Percentiles rank a stretch among this genome's conserved stretches.
These are phyloP conservation scores for Eustalomyia histrio DNA, from an alignment of 2,888 invertebrate species.

Conservation along the genomic window DNA sequence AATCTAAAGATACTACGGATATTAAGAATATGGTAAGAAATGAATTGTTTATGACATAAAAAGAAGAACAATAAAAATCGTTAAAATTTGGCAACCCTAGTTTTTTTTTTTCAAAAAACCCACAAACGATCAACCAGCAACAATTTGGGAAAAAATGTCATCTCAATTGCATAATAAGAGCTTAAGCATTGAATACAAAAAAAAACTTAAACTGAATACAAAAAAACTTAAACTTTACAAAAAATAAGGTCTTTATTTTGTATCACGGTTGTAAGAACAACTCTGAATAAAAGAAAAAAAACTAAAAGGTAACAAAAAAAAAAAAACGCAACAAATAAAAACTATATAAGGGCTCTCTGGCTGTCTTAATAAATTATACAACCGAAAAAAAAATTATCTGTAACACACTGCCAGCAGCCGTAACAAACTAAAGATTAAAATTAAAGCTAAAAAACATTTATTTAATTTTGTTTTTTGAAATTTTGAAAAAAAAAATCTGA, in stretches of 20 bases:
- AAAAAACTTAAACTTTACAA: background rate
- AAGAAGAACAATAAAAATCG: too few species aligned
- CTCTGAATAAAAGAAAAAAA: slow-evolving; percentile 7
- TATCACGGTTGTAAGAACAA: slow-evolving; percentile 48
- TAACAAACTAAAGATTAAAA: slow-evolving; percentile 30
- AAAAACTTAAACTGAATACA: background rate
- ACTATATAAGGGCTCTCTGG: slow-evolving; percentile 42
- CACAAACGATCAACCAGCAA: slow-evolving; percentile 27
- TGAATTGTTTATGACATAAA: too few species aligned
- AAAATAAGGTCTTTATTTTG: slow-evolving; percentile 36
- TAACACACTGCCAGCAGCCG: slow-evolving; percentile 26
- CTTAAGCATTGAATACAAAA: slow-evolving; percentile 47
- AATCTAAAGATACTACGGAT: too few species aligned
- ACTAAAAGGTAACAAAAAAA: slow-evolving; percentile 22
- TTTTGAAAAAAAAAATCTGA: slow-evolving; percentile 39
- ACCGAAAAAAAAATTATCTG: slow-evolving; percentile 51
- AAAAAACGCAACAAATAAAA: slow-evolving; percentile 44
- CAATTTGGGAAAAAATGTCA: slow-evolving; percentile 62
- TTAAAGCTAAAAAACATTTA: slow-evolving; percentile 24
- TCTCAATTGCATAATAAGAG: slow-evolving; percentile 63
- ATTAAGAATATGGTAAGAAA: too few species aligned
- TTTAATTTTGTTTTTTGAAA: background rate
- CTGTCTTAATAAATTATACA: slow-evolving; percentile 58
- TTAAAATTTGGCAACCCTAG: slow-evolving; percentile 21
- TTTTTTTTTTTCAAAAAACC: background rate